phyloP scores from a whole-genome alignment of 2,888 invertebrate species.

The Microctonus hyperodae region DNA sequence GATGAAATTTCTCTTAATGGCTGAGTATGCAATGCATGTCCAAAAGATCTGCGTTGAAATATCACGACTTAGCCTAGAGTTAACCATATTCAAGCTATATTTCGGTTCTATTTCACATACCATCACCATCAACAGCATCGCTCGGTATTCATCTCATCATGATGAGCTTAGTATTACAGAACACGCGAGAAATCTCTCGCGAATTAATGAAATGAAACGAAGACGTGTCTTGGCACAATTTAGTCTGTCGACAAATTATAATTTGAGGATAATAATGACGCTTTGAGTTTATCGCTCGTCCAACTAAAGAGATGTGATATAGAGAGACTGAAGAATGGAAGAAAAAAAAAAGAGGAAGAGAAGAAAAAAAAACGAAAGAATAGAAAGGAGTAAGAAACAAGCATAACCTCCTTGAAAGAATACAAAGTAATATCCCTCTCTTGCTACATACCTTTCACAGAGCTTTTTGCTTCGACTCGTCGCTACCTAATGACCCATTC shows the following conservation, averaged over 20 bases:
- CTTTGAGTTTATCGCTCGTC: not conserved
- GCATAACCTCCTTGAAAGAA: slow-evolving; percentile 24
- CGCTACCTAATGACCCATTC: slow-evolving; percentile 35
- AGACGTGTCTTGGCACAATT: slow-evolving; percentile 19
- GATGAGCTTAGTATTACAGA: slow-evolving; percentile 6
- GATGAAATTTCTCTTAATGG: slow-evolving; percentile 25
- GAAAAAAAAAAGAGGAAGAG: slow-evolving; percentile 9
- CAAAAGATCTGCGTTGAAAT: slow-evolving; percentile 21
- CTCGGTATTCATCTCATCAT: slow-evolving; percentile 15
- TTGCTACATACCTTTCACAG: not conserved
- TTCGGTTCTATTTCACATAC: not conserved
- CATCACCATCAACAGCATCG: not conserved
- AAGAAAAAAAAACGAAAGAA: not conserved
- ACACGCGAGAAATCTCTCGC: slow-evolving; percentile 11
- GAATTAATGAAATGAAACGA: slow-evolving; percentile 17
- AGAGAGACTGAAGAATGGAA: not conserved
- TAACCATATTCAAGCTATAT: not conserved
- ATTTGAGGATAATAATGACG: slow-evolving; percentile 22
- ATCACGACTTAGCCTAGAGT: not conserved
- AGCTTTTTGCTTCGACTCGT: slow-evolving; percentile 32
- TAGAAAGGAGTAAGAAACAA: slow-evolving; percentile 10
- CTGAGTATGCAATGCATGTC: slow-evolving; percentile 30
- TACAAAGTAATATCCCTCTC: slow-evolving; percentile 23
- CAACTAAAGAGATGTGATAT: not conserved
- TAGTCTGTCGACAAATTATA: slow-evolving; percentile 23